Percentiles rank a stretch among this genome's conserved stretches.
Conservation (phyloP, 2,797 vertebrate species). For the Hemitrygon akajei region DNA sequence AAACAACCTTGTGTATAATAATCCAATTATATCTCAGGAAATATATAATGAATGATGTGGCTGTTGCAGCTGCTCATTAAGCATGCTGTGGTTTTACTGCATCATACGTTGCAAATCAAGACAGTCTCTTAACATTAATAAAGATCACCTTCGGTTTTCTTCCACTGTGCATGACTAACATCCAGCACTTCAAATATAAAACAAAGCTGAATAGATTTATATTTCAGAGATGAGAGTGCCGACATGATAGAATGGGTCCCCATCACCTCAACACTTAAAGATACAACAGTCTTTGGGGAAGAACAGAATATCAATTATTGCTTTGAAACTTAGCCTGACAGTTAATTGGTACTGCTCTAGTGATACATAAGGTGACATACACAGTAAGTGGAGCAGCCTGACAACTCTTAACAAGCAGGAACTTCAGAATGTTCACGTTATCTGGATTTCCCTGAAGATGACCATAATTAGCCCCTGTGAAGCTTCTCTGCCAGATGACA, state of each 20-base stretch:
- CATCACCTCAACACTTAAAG: background rate
- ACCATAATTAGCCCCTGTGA: no score
- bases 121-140: background rate
- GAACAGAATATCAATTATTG: background rate
- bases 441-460: no score
- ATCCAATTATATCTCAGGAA: constrained; percentile 3
- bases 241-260: background rate
- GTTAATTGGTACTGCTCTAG: background rate
- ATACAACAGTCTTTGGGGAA: background rate
- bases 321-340: background rate
- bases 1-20: background rate
- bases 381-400: background rate
- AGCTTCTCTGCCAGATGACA: no score
- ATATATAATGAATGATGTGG: background rate
- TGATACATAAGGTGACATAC: background rate
- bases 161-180: background rate
- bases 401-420: no score
- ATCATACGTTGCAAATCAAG: background rate
- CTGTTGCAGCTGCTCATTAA: background rate
- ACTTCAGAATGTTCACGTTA: no score
- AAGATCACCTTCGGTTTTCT: background rate
- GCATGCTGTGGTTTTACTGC: background rate
- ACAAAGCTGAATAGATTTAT: background rate
- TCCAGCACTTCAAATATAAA: background rate
- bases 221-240: background rate